Evolutionary conservation across 1,140 invertebrate species (phyloP), one percentile per base, ranked within the genome.

Genomic region (Batillaria attramentaria): DNA sequence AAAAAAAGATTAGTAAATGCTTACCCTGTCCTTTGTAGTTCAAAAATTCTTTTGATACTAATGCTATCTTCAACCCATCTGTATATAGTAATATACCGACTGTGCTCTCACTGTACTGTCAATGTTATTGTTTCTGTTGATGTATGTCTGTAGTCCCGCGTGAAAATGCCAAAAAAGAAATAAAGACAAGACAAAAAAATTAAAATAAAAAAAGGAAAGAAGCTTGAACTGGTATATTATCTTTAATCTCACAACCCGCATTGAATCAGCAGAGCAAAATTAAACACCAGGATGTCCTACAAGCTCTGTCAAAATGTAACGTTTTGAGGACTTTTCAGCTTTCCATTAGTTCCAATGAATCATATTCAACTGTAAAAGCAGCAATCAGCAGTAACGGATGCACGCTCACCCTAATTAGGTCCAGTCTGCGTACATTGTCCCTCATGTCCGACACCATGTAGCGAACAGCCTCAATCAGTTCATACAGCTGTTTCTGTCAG

Each of bases 401-500:
- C n/a, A 18, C 39, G 33, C 72, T 57, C 33, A 74, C 72, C 50
- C 60, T 74, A 16, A 50, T 57, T 35, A 33, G 39, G 28, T 74
- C 72, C 72, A 74, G 31, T 28, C 18, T 57, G 5, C 18, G 28
- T 24, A 74, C 31, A 39, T 46, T 74, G 46, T 74, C 72, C 35
- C 54, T 57, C 8, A 74, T 74, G 20, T 74, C 72, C 2, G 72
- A 74, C 4, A 74, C 35, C 16, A 74, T 39, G 20, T 37, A 20
- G 4, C 54, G 28, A n/a, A 74, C 31, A n/a, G 43, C 33, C 37
- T 57, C 72, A 5, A 57, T 20, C 72, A 74, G n/a, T 20, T 39
- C 42, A 74, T 20, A 57, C 46, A 74, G 50, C 33, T 57, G 72
- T 37, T 74, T 74, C 72, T 74, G 72, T n/a, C n/a, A n/a, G n/a